Evolutionary conservation across 2,888 invertebrate species (phyloP).

Genomic region (Drosophila eohydei): DNA sequence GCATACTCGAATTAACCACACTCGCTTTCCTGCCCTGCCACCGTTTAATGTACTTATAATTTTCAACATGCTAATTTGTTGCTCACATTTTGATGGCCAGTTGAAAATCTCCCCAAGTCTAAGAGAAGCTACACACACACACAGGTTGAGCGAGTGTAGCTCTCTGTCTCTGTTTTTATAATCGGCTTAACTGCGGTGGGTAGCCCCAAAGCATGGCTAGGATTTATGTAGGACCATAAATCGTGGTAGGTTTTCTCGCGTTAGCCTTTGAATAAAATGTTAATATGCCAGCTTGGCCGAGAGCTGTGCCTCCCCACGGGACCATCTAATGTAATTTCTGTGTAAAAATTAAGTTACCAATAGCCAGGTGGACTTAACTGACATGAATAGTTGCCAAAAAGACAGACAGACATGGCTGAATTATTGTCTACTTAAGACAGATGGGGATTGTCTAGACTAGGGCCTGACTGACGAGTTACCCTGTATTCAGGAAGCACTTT

Average conservation of each 20-base stretch:
- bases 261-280: conserved; percentile 54
- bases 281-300: conserved; percentile 53
- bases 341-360: conserved; percentile 50
- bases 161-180: conserved; percentile 60
- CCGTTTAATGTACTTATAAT: conserved; percentile 58
- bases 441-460: background rate
- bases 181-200: conserved; percentile 82
- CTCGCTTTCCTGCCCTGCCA: conserved; percentile 39
- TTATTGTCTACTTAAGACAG: background rate
- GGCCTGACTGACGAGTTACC: background rate
- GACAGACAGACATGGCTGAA: conserved; percentile 1
- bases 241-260: conserved; percentile 58
- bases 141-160: conserved; percentile 30
- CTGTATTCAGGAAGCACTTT: no score
- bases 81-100: conserved; percentile 51
- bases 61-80: conserved; percentile 65
- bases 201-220: conserved; percentile 69
- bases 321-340: conserved; percentile 59
- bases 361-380: conserved; percentile 39
- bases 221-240: conserved; percentile 77
- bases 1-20: conserved; percentile 45
- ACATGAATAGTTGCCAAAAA: conserved; percentile 34
- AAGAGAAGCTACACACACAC: background rate
- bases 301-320: conserved; percentile 4
- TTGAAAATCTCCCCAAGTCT: conserved; percentile 8